Evolutionary conservation across 2,113 vertebrate genomes (phyloP).

Genomic region (Bufo bufo): DNA sequence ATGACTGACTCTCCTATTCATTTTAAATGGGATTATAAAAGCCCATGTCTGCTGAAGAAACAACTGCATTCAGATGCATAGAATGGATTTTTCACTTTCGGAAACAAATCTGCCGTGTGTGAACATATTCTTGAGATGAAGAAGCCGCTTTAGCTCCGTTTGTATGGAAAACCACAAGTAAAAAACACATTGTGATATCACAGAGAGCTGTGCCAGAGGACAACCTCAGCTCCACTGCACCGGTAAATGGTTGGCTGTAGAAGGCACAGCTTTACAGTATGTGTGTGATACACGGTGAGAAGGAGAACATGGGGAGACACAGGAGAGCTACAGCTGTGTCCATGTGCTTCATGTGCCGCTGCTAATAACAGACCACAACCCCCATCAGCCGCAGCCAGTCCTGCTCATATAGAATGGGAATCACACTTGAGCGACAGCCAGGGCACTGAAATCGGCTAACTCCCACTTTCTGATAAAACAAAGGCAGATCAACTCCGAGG

Average conservation of each 20-base stretch:
- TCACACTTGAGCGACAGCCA: conserved; percentile 35
- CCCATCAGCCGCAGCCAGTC: background rate
- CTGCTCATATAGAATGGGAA: conserved; percentile 24
- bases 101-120: background rate
- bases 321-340: background rate
- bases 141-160: background rate
- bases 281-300: background rate
- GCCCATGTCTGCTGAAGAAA: background rate
- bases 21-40: background rate
- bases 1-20: no score
- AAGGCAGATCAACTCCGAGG: conserved; percentile 23
- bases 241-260: background rate
- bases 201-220: background rate
- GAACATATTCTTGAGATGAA: background rate
- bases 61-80: no score
- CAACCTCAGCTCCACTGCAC: background rate
- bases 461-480: conserved; percentile 41
- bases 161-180: background rate
- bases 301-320: no score
- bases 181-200: background rate
- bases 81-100: background rate
- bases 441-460: conserved; percentile 15
- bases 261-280: background rate
- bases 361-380: conserved; percentile 21
- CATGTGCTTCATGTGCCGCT: background rate